Conservation (phyloP, 2,797 vertebrate genomes). For the Echeneis naucrates region DNA sequence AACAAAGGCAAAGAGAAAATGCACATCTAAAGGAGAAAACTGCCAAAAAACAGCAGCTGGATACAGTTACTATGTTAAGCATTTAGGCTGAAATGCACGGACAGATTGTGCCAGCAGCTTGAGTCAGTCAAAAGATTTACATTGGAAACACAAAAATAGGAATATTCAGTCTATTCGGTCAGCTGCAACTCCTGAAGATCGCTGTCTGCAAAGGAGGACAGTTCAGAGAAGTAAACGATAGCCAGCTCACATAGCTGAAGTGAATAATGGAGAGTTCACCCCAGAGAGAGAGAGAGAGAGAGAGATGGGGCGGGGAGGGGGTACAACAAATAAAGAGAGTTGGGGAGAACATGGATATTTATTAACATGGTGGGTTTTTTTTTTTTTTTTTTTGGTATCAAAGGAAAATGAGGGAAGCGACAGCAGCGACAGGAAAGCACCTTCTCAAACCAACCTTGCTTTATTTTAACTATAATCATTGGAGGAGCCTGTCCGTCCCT, state of each 20-base stretch:
- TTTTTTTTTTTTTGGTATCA: no score
- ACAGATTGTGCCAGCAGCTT: not conserved
- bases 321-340: not conserved
- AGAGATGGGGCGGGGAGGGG: no score
- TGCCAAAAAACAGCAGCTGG: not conserved
- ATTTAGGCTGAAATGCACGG: not conserved
- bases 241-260: not conserved
- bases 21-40: slow-evolving; percentile 3
- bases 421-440: no score
- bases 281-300: no score
- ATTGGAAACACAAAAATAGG: not conserved
- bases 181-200: not conserved
- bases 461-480: no score
- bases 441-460: no score
- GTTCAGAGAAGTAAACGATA: not conserved
- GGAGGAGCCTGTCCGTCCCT: no score
- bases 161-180: not conserved
- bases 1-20: slow-evolving; percentile 14
- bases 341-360: not conserved
- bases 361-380: no score
- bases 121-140: not conserved
- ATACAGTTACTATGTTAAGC: not conserved
- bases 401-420: no score
- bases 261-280: not conserved
- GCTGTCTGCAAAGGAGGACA: not conserved